These are phyloP conservation scores for Pyrgus malvae DNA, from an alignment of 2,888 invertebrate species.

Conservation along the genomic window DNA sequence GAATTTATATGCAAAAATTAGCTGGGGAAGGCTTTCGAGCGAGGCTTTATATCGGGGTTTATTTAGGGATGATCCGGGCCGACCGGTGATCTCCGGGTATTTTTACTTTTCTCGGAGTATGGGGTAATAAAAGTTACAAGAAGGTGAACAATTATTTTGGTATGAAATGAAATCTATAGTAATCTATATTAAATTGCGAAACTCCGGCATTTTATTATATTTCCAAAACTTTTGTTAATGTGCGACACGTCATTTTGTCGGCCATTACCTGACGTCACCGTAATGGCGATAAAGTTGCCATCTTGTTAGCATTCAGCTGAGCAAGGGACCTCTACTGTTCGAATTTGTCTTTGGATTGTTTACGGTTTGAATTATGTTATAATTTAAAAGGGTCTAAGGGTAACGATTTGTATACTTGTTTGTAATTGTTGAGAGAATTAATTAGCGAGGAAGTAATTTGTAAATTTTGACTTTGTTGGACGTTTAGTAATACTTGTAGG, in stretches of 20 bases:
- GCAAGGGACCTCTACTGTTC: neutral
- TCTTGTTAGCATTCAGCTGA: conserved; percentile 9
- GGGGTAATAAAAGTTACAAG: neutral
- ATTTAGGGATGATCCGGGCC: conserved; percentile 14
- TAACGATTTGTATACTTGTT: neutral
- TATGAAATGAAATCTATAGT: too few relatives aligned
- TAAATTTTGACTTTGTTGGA: neutral
- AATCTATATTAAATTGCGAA: neutral
- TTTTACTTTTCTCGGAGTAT: neutral
- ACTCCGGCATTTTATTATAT: neutral
- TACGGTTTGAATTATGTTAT: conserved; percentile 5
- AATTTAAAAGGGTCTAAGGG: neutral
- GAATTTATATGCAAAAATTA: conserved; percentile 19
- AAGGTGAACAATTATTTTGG: too few relatives aligned
- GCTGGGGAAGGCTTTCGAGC: conserved; percentile 1
- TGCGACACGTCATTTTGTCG: conserved; percentile 13
- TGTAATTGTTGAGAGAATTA: neutral
- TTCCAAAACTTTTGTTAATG: neutral
- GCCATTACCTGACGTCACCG: conserved; percentile 13
- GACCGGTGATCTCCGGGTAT: neutral
- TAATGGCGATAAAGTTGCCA: conserved; percentile 6
- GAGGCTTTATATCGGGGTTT: conserved; percentile 20
- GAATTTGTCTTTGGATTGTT: conserved; percentile 8
- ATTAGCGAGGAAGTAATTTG: neutral
- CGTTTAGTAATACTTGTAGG: neutral